A percentile compares a stretch with the other conserved stretches of the same genome.
Conservation (phyloP, 92 coral and sea anemone species). For the Parazoanthus darwini region DNA sequence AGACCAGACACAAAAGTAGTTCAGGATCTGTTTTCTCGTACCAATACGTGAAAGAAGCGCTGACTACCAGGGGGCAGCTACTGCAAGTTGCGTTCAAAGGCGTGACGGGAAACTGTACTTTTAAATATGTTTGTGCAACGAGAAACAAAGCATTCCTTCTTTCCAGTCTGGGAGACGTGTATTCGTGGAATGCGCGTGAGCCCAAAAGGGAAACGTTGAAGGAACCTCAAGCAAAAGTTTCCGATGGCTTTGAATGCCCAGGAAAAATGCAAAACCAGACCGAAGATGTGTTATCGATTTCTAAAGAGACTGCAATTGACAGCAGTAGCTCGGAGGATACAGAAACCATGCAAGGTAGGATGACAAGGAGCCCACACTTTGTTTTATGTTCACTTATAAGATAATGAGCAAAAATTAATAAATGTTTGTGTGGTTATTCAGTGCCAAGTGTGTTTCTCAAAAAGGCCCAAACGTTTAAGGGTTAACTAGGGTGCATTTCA, state of each 20-base stretch:
- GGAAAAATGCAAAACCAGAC: too few species aligned
- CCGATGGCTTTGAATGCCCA: neutral
- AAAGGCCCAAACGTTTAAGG: too few species aligned
- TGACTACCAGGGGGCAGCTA: neutral
- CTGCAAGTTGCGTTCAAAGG: neutral
- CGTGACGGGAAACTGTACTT: neutral
- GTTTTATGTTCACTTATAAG: too few species aligned
- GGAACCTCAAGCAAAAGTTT: neutral
- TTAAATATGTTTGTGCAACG: conserved; percentile 3
- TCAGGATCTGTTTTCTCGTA: neutral
- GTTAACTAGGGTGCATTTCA: too few species aligned
- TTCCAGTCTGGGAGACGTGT: conserved; percentile 21
- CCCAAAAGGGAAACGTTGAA: neutral
- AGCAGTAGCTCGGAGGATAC: neutral
- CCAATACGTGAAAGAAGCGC: neutral
- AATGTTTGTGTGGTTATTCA: too few species aligned
- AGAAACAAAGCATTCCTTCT: conserved; percentile 15
- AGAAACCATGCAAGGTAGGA: neutral
- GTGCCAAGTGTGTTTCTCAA: too few species aligned
- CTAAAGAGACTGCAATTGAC: too few species aligned
- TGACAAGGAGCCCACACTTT: too few species aligned
- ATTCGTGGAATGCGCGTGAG: neutral
- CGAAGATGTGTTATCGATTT: too few species aligned
- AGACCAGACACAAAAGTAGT: neutral
- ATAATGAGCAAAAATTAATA: too few species aligned